Base-by-base conservation (phyloP, 2,888 invertebrate species). In the Sarcophaga subvicina region DNA sequence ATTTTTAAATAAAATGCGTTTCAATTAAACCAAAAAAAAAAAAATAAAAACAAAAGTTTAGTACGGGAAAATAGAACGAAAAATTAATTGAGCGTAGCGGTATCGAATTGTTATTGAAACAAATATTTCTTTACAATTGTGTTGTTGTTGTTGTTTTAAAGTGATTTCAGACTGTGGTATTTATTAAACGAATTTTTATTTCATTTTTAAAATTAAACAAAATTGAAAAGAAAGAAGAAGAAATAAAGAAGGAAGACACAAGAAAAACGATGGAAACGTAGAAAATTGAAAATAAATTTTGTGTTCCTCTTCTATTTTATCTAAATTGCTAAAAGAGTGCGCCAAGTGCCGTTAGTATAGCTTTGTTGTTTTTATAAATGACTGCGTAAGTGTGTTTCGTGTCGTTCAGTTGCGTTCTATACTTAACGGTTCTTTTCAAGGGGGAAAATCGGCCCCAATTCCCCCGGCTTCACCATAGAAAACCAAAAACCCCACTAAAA, bases 241-340 rank as follows among this genome's bases (percentile, higher is more conserved):
- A 59, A 71, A 3, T 12, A 59, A 17, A 60, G 59, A 25, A 25
- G 27, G 54, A 54, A 54, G 54, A 54, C 54, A 37, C 8, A 37
- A 37, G 54, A 54, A 14, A 54, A 14, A 17, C 12, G 54, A 20
- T 62, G 62, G 64, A 76, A 71, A 80, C 3, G 17, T 8, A 60
- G 70, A 84, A 76, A 71, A 49, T 76, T 66, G 82, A 71, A 78
- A 79, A 76, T 66, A 80, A 37, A 37, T 37, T 37, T 37, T 37
- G 37, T 37, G 37, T 37, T 83, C 67, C 27, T 10, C 20, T 64
- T 80, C 17, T 63, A 71, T 83, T 86, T 80, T 83, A 83, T 82
- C 83, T 80, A 83, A 83, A 86, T 78, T 83, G 73, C 77, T 81
- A 84, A 87, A 88, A 88, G 86, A 86, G 88, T 88, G 88, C 84